These are phyloP conservation scores for Pseudorectes ferrugineus DNA, from an alignment of 2,113 vertebrate genomes.

Conservation along the genomic window DNA sequence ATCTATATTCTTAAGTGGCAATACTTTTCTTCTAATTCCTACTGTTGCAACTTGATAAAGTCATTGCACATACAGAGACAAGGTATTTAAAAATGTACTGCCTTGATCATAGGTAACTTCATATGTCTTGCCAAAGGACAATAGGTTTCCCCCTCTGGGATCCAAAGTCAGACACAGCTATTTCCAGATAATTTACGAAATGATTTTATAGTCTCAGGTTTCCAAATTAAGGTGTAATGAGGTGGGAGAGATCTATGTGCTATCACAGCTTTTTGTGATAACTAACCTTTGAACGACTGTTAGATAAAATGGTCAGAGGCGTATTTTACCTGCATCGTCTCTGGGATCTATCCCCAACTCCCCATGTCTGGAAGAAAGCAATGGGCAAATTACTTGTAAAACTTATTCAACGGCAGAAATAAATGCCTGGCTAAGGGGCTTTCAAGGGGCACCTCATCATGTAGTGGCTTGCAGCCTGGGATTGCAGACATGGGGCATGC, in stretches of 20 bases:
- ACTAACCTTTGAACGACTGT: neutral
- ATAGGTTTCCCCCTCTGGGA: neutral
- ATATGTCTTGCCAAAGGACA: neutral
- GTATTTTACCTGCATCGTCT: rapidly evolving
- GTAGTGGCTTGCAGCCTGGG: neutral
- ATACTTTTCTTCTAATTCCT: neutral
- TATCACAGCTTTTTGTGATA: neutral
- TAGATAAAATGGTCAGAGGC: neutral
- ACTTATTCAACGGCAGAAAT: neutral
- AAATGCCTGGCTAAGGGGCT: neutral
- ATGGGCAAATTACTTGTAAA: neutral
- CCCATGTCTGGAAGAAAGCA: neutral
- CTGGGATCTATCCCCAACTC: neutral
- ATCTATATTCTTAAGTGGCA: neutral
- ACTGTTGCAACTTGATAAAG: neutral
- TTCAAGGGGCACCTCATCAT: neutral
- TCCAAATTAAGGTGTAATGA: conserved; percentile 6
- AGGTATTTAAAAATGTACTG: neutral
- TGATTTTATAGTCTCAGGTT: neutral
- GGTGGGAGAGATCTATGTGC: neutral
- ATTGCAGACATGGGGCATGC: neutral
- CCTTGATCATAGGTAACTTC: neutral
- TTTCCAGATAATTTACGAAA: neutral
- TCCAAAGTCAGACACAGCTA: neutral
- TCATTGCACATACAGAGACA: neutral